Evolutionary conservation across 2,797 vertebrate species (phyloP), one percentile per base, ranked within the genome.

Genomic region (Ceyx erithaca): DNA sequence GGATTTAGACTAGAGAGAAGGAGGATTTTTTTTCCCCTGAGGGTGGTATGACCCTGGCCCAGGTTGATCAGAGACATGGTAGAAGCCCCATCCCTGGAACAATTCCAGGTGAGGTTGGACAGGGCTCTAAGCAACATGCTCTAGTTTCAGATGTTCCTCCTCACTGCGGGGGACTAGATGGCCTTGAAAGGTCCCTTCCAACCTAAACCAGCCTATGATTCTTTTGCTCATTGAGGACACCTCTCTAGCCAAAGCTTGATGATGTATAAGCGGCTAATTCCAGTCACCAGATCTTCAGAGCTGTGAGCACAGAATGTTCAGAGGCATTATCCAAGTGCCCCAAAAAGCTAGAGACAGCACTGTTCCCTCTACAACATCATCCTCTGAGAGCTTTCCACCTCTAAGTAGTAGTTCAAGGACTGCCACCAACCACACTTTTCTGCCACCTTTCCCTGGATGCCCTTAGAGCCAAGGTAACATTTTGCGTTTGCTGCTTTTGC

Each of bases 291-390:
- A 19, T 59, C 21, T 68, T 22, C 1, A 0, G 28, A 20, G 23
- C n/a, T 6, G 6, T 0, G 5, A 59, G 35, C 3, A 7, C 22
- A 55, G n/a, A 17, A 16, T 43, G 8, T 12, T 14, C 26, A 70
- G n/a, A 3, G 12, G 19, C 7, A 12, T 33, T 28, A 82, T 55
- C 31, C 28, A 67, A n/a, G n/a, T 6, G 9, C 40, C 26, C 22
- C 1, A 0, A 3, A 3, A 30, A 40, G n/a, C 9, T 28, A 45
- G 18, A 51, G 61, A 54, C 41, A 76, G 41, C 58, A 19, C 23
- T 0, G 2, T 13, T 22, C 33, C 17, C 70, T 35, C 37, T 31
- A 21, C 18, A 31, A 40, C 0, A 1, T 19, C 48, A 8, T 70
- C 31, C 41, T 61, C 33, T 13, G 12, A 67, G 54, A 51, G 14